Percentiles rank a stretch among this genome's conserved stretches.
Conservation (phyloP, 2,113 vertebrate species). For the Xiphophorus maculatus region DNA sequence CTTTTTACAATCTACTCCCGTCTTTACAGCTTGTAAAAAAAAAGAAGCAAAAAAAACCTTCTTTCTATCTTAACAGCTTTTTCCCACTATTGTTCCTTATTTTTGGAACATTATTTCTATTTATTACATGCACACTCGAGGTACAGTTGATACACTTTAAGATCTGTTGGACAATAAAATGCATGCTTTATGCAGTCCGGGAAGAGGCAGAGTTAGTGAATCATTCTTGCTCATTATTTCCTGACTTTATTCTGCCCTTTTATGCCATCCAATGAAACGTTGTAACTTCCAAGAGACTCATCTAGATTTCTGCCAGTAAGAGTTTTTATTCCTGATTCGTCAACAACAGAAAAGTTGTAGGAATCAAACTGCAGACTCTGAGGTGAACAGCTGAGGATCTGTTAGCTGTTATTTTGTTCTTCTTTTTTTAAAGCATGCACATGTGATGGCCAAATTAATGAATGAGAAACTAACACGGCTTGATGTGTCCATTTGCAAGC, state of each 20-base stretch:
- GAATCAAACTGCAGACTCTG: background rate
- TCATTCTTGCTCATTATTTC: background rate
- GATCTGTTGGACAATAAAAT: too few relatives aligned
- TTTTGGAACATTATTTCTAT: too few relatives aligned
- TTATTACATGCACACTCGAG: too few relatives aligned
- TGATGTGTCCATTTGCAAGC: conserved; percentile 17
- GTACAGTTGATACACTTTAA: too few relatives aligned
- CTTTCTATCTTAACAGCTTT: too few relatives aligned
- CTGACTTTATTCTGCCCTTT: background rate
- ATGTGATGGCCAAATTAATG: background rate
- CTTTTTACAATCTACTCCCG: too few relatives aligned
- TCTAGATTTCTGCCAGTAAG: background rate
- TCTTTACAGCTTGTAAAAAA: too few relatives aligned
- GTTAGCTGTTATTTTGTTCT: background rate
- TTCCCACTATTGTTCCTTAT: too few relatives aligned
- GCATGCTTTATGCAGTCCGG: background rate
- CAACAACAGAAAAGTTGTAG: background rate
- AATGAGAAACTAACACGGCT: too few relatives aligned
- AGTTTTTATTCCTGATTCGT: background rate
- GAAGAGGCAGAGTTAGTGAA: background rate
- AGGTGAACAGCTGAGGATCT: background rate
- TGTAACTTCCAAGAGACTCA: background rate
- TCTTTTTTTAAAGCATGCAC: background rate
- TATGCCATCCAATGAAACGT: background rate
- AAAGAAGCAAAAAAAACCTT: too few relatives aligned